Conservation (phyloP, 2,113 vertebrate species). For the Crotalus viridis region DNA sequence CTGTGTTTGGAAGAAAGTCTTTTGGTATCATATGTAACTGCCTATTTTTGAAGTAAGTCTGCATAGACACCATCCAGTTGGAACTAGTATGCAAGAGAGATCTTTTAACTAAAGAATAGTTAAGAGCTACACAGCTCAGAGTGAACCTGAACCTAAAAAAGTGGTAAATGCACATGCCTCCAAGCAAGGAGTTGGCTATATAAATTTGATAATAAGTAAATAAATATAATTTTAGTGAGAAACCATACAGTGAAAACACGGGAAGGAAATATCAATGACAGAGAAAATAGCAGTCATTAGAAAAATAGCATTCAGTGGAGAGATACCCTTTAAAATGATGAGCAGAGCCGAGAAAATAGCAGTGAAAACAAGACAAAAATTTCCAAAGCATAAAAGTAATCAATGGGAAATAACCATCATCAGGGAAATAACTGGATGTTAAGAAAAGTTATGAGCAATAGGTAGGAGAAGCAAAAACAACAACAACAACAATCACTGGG, state of each 20-base stretch:
- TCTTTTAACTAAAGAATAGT: background rate
- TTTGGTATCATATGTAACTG: background rate
- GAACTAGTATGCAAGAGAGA: background rate
- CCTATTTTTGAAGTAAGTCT: background rate
- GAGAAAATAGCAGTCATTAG: background rate
- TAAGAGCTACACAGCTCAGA: background rate
- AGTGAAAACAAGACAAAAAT: background rate
- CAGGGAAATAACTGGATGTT: background rate
- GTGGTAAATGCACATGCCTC: background rate
- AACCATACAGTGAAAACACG: background rate
- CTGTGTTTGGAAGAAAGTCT: background rate
- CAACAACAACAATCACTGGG: background rate
- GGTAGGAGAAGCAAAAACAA: background rate
- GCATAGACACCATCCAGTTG: background rate
- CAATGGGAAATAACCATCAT: background rate
- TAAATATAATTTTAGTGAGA: background rate
- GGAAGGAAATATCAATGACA: background rate
- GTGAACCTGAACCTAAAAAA: background rate
- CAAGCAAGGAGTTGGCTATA: background rate
- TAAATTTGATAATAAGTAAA: background rate
- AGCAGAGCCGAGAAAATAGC: background rate
- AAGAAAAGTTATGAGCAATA: background rate
- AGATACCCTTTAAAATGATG: background rate
- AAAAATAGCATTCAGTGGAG: background rate
- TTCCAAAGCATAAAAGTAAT: background rate